These are phyloP conservation scores for Branchipolynoe longqiensis DNA, from an alignment of 2,888 invertebrate genomes.

Conservation along the genomic window DNA sequence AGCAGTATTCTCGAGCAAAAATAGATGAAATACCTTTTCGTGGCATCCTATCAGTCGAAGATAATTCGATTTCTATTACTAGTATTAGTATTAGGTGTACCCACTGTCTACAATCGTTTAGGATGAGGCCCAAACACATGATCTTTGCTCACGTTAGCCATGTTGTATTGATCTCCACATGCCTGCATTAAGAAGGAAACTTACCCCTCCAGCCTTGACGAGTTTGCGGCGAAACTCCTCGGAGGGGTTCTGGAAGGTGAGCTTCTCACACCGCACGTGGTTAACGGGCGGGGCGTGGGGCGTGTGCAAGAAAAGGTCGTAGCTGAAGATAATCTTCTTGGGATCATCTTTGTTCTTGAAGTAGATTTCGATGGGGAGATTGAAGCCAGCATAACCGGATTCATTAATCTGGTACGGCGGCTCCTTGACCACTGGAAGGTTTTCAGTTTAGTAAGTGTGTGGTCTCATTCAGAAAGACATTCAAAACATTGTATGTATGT, in stretches of 20 bases:
- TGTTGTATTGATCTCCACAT: too few relatives aligned
- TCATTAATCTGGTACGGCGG: slow-evolving; percentile 95
- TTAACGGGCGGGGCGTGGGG: slow-evolving; percentile 87
- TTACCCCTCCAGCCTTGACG: slow-evolving; percentile 91
- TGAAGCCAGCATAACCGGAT: slow-evolving; percentile 97
- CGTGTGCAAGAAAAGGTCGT: slow-evolving; percentile 92
- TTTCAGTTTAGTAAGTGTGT: too few relatives aligned
- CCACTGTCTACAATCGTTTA: too few relatives aligned
- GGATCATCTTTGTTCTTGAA: slow-evolving; percentile 92
- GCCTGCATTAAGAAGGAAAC: slow-evolving; percentile 69
- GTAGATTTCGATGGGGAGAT: slow-evolving; percentile 93
- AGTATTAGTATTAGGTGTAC: too few relatives aligned
- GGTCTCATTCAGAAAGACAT: too few relatives aligned
- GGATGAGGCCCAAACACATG: too few relatives aligned
- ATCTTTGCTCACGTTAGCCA: too few relatives aligned
- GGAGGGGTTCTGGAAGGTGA: slow-evolving; percentile 91
- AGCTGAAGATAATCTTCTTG: slow-evolving; percentile 88
- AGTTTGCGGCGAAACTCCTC: slow-evolving; percentile 94
- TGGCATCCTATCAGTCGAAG: too few relatives aligned
- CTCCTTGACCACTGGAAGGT: slow-evolving; percentile 91
- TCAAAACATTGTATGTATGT: too few relatives aligned
- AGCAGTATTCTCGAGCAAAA: too few relatives aligned
- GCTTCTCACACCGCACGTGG: slow-evolving; percentile 89
- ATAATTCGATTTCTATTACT: too few relatives aligned
- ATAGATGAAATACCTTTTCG: too few relatives aligned